These are phyloP conservation scores for Polia nebulosa DNA, from an alignment of 2,888 invertebrate genomes.

Conservation along the genomic window DNA sequence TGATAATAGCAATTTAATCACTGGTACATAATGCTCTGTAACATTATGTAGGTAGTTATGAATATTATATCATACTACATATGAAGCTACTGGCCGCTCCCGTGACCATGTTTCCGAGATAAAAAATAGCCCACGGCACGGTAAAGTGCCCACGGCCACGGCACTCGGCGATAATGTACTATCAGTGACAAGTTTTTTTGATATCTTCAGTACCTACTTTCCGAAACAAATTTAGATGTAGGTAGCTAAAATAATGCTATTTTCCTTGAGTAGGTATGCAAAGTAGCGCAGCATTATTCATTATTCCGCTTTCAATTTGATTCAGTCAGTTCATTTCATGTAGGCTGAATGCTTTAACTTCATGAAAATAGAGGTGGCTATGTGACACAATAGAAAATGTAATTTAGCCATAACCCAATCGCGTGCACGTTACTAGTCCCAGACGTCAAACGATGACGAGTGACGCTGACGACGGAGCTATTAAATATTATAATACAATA, in stretches of 20 bases:
- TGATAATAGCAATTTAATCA: constrained; percentile 21
- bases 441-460: constrained; percentile 6
- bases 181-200: too few relatives aligned
- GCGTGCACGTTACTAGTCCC: background rate
- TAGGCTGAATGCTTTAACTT: background rate
- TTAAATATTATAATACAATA: constrained; percentile 20
- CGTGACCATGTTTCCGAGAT: too few relatives aligned
- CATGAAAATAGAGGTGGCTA: background rate
- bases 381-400: background rate
- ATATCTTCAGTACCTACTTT: too few relatives aligned
- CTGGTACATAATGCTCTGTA: too few relatives aligned
- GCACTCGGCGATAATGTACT: background rate
- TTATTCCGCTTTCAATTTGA: constrained; percentile 3
- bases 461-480: constrained; percentile 9
- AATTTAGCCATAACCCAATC: background rate
- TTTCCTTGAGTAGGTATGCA: background rate
- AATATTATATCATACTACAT: too few relatives aligned
- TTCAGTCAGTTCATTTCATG: too few relatives aligned
- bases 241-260: background rate
- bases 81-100: too few relatives aligned
- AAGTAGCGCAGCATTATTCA: background rate
- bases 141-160: too few relatives aligned
- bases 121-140: too few relatives aligned
- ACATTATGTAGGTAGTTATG: too few relatives aligned
- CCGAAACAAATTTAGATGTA: background rate